A percentile compares a stretch with the other conserved stretches of the same genome.
Conservation (phyloP, 2,888 invertebrate species). For the Diadromus collaris region DNA sequence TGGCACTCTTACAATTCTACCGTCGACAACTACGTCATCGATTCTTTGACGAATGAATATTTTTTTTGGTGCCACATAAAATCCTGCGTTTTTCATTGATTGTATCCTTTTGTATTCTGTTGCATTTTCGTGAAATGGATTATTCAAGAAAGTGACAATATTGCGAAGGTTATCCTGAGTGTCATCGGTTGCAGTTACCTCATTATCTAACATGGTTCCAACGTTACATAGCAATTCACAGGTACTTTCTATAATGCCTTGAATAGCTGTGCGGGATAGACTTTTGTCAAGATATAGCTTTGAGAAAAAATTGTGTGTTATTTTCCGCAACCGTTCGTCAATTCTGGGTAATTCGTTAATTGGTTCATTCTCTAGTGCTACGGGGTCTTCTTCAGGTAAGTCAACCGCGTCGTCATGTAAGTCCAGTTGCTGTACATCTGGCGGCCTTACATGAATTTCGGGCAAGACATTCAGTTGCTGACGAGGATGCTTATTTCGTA, state of each 20-base stretch:
- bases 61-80: constrained; percentile 31
- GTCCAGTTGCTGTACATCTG: constrained; percentile 8
- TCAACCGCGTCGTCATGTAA: not conserved
- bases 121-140: constrained; percentile 28
- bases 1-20: constrained; percentile 29
- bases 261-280: constrained; percentile 33
- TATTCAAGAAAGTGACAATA: constrained; percentile 18
- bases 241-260: constrained; percentile 41
- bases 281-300: constrained; percentile 32
- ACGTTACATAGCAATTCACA: constrained; percentile 30
- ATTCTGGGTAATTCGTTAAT: constrained; percentile 3
- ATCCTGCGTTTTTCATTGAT: constrained; percentile 21
- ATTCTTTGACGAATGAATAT: constrained; percentile 48
- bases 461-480: constrained; percentile 11
- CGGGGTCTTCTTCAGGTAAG: not conserved
- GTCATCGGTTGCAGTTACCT: constrained; percentile 17
- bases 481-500: constrained; percentile 38
- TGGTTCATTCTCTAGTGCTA: not conserved
- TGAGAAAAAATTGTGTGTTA: constrained; percentile 24
- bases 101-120: constrained; percentile 47
- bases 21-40: constrained; percentile 38
- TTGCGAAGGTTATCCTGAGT: constrained; percentile 16
- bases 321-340: constrained; percentile 16
- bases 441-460: constrained; percentile 16
- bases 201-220: constrained; percentile 36